Percentiles rank a stretch among this genome's conserved stretches.
These are phyloP conservation scores for Limnephilus marmoratus DNA, from an alignment of 2,888 invertebrate genomes.

Conservation along the genomic window DNA sequence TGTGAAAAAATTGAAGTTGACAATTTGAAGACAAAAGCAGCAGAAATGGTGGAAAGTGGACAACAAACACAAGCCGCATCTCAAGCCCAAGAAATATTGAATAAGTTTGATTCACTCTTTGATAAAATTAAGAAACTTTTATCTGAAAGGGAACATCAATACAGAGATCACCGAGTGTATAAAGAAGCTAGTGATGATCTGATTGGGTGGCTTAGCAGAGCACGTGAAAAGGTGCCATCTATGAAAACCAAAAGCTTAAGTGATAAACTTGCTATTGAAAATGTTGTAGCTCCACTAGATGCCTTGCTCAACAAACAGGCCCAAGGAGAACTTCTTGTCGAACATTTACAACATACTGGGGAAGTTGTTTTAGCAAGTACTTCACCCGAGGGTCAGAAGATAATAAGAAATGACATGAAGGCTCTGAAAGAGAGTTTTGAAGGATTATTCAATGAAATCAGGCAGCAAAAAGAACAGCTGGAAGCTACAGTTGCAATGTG, in stretches of 20 bases:
- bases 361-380: constrained; percentile 92
- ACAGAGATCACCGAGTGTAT: constrained; percentile 91
- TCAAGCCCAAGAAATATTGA: constrained; percentile 90
- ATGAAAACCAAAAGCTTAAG: constrained; percentile 89
- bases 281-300: constrained; percentile 91
- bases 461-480: constrained; percentile 89
- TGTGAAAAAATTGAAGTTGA: constrained; percentile 95
- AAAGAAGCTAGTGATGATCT: constrained; percentile 95
- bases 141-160: constrained; percentile 89
- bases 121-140: constrained; percentile 87
- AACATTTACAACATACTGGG: constrained; percentile 91
- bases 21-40: constrained; percentile 87
- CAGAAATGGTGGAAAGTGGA: constrained; percentile 90
- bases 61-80: constrained; percentile 90
- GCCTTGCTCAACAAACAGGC: constrained; percentile 92
- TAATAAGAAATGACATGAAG: constrained; percentile 90
- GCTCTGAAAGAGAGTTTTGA: constrained; percentile 91
- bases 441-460: constrained; percentile 89
- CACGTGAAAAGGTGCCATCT: constrained; percentile 92
- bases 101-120: constrained; percentile 88
- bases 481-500: constrained; percentile 90
- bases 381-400: constrained; percentile 86
- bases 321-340: constrained; percentile 91
- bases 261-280: constrained; percentile 92
- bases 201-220: constrained; percentile 90